Conservation (phyloP, 2,113 vertebrate species). For the Pteronura brasiliensis region DNA sequence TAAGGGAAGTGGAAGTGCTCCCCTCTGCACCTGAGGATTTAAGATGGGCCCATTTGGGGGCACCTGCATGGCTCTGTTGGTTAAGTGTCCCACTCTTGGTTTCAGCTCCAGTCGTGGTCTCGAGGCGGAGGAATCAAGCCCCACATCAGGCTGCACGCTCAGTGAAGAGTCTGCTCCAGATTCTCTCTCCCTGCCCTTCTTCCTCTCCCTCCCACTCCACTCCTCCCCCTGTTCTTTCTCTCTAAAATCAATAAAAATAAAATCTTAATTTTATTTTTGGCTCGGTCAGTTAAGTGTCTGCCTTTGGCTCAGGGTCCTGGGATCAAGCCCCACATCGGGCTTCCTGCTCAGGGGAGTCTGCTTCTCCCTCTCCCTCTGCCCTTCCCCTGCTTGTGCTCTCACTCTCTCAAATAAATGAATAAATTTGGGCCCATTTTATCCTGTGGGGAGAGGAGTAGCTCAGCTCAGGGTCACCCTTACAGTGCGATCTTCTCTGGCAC, state of each 20-base stretch:
- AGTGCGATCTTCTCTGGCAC: rapidly evolving
- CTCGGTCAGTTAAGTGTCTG: too few relatives aligned
- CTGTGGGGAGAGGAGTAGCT: neutral
- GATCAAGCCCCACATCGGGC: too few relatives aligned
- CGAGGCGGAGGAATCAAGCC: neutral
- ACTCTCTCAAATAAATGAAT: neutral
- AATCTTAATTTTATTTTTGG: neutral
- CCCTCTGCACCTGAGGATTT: neutral
- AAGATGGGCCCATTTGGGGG: neutral
- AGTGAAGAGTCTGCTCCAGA: neutral
- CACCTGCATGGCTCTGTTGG: neutral
- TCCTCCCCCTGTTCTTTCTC: neutral
- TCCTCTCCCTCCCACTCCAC: neutral
- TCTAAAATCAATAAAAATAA: neutral
- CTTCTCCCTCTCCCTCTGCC: neutral
- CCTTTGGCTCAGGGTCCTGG: too few relatives aligned
- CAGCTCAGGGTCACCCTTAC: rapidly evolving
- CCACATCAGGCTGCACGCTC: neutral
- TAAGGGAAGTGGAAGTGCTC: too few relatives aligned
- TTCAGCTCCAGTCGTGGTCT: neutral
- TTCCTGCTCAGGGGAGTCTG: neutral
- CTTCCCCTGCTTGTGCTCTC: neutral
- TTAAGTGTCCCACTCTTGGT: neutral
- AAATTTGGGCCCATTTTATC: neutral
- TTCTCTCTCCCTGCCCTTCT: neutral